These are phyloP conservation scores for Pachydiplax longipennis DNA, from an alignment of 2,888 invertebrate species.

Conservation along the genomic window DNA sequence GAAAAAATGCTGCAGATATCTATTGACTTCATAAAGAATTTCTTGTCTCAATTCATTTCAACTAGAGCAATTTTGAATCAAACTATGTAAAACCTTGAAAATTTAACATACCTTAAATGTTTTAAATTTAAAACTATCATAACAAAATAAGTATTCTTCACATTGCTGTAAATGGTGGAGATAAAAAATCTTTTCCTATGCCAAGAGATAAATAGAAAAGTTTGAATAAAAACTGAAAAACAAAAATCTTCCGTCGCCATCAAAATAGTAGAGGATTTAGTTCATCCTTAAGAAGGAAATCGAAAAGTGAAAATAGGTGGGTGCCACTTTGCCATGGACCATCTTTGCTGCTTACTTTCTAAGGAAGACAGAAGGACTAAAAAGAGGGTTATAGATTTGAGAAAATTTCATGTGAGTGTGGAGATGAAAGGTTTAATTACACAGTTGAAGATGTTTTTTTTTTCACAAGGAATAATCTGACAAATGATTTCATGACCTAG, in stretches of 20 bases:
- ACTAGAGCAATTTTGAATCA: neutral
- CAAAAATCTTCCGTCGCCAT: neutral
- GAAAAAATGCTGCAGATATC: neutral
- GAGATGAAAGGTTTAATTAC: neutral
- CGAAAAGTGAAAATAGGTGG: slow-evolving; percentile 15
- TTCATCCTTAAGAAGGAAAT: neutral
- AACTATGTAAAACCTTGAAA: neutral
- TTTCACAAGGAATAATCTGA: neutral
- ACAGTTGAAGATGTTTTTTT: neutral
- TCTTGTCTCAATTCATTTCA: neutral
- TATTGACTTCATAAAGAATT: neutral
- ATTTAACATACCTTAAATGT: neutral
- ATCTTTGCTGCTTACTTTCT: slow-evolving; percentile 35
- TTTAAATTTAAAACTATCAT: neutral
- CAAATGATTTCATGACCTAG: neutral
- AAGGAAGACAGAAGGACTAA: slow-evolving; percentile 34
- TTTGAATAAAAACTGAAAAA: slow-evolving; percentile 8
- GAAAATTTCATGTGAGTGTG: neutral
- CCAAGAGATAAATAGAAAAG: slow-evolving; percentile 13
- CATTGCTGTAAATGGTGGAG: neutral
- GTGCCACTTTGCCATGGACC: slow-evolving; percentile 43
- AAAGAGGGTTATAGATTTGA: neutral
- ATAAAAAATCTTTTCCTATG: slow-evolving; percentile 1
- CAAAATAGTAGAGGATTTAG: neutral
- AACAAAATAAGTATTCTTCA: neutral